These are phyloP conservation scores for Perdita meconis DNA, from an alignment of 2,888 invertebrate genomes.

Conservation along the genomic window DNA sequence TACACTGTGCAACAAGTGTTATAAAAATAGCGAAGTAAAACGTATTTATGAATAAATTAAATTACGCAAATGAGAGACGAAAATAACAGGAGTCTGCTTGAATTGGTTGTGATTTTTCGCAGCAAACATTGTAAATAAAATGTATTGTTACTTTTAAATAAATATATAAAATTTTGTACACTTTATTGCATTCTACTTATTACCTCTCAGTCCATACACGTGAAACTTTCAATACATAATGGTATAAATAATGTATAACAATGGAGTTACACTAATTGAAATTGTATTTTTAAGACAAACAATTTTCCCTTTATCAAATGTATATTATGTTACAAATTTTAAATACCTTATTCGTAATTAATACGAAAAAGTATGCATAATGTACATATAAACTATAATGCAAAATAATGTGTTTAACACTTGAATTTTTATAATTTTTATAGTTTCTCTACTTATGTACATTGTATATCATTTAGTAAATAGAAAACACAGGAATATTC, in stretches of 20 bases:
- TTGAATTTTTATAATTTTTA: conserved; percentile 25
- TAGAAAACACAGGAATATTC: conserved; percentile 21
- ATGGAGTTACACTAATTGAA: background rate
- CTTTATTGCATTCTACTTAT: conserved; percentile 19
- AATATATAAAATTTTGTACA: conserved; percentile 45
- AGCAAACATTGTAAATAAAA: conserved; percentile 37
- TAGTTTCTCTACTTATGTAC: conserved; percentile 37
- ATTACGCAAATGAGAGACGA: background rate
- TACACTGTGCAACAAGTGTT: conserved; percentile 71
- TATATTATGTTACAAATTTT: conserved; percentile 20
- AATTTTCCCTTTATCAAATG: conserved; percentile 31
- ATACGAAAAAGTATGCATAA: conserved; percentile 21
- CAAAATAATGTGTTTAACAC: conserved; percentile 9
- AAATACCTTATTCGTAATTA: conserved; percentile 8
- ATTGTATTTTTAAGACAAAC: conserved; percentile 10
- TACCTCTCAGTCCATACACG: conserved; percentile 9
- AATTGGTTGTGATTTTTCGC: background rate
- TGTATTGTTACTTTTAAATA: conserved; percentile 45
- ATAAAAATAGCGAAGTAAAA: conserved; percentile 72
- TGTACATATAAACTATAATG: conserved; percentile 27
- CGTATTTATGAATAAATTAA: conserved; percentile 71
- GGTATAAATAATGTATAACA: conserved; percentile 14
- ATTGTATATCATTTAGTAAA: conserved; percentile 31
- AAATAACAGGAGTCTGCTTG: conserved; percentile 7
- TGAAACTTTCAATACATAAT: conserved; percentile 6